These are phyloP conservation scores for Meiosimyza decipiens DNA, from an alignment of 2,888 invertebrate species.

Conservation along the genomic window DNA sequence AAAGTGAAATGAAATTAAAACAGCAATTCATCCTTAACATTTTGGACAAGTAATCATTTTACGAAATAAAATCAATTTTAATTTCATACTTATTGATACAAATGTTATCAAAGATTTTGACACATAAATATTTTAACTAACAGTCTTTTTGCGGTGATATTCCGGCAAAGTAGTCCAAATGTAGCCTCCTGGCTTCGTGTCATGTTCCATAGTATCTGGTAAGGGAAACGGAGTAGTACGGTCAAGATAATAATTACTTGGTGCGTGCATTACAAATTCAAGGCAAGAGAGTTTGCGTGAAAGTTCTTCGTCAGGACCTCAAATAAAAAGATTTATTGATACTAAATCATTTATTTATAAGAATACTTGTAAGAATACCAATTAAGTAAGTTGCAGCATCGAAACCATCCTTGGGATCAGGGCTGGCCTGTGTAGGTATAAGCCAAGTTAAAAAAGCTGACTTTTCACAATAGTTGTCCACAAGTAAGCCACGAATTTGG, in stretches of 20 bases:
- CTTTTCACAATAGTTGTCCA: conserved; percentile 93
- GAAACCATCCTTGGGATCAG: conserved; percentile 81
- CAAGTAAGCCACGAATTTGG: conserved; percentile 87
- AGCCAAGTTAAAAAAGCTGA: conserved; percentile 94
- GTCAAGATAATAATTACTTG: conserved; percentile 88
- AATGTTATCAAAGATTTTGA: no score
- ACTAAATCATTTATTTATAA: background rate
- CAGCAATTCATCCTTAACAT: no score
- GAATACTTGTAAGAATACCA: conserved; percentile 68
- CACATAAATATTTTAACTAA: background rate
- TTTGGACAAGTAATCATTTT: no score
- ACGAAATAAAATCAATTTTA: no score
- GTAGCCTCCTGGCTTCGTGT: conserved; percentile 70
- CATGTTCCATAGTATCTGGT: conserved; percentile 66
- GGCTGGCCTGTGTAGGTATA: conserved; percentile 84
- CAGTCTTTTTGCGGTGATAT: conserved; percentile 47
- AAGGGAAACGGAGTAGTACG: conserved; percentile 81
- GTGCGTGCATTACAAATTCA: conserved; percentile 94
- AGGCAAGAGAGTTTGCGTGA: conserved; percentile 86
- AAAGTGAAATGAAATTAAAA: no score
- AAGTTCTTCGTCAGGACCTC: conserved; percentile 89
- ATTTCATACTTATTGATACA: no score
- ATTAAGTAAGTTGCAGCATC: conserved; percentile 90
- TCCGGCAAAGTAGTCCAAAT: conserved; percentile 74
- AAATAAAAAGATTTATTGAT: background rate